Base-by-base conservation (phyloP, 2,113 vertebrate species). In the Piaya cayana region DNA sequence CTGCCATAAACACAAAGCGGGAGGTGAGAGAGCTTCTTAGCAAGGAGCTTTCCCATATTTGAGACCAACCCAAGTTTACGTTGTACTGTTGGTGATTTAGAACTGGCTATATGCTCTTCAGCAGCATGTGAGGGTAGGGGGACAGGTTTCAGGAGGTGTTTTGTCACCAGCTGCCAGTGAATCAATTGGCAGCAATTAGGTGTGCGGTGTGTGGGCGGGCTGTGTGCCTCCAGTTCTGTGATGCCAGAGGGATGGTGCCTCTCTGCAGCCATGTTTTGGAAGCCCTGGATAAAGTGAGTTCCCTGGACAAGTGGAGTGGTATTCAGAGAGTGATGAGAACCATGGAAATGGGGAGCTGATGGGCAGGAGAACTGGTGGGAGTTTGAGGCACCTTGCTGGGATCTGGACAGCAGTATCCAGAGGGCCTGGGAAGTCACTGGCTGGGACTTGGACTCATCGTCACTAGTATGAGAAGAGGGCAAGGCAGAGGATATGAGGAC, bases 1-100 rank as follows among this genome's bases (percentile, higher is more conserved):
- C 82, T 96, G 71, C 65, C 88, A 39, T 78, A 86, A 90, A 83
- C 74, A 85, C 82, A 90, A 93, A 92, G 56, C 56, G 1, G 90
- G 87, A 90, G 82, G 76, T 81, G 69, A 83, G 76, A 68, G 75
- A 52, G 58, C 82, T 93, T 90, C 1, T 0, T 89, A 77, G 77
- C 47, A 58, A 43, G 83, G 52, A 67, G 52, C 47, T 85, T 86
- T 96, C 29, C 18, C 3, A 1, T 78, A 10, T 88, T 81, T 88
- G 87, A 92, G 83, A 92, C 50, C 65, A 86, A 15, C 88, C 64
- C 90, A 90, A 64, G 55, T 81, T 72, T 63, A 37, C 4, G 1
- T 83, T 0, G 0, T 70, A 34, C 45, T 83, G 37, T 53, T 93
- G 36, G 45, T 90, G 71, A 55, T 77, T 74, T 82, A 50, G 63